phyloP scores from a whole-genome alignment of 1,140 invertebrate species.

The Macrocentrus cingulum region DNA sequence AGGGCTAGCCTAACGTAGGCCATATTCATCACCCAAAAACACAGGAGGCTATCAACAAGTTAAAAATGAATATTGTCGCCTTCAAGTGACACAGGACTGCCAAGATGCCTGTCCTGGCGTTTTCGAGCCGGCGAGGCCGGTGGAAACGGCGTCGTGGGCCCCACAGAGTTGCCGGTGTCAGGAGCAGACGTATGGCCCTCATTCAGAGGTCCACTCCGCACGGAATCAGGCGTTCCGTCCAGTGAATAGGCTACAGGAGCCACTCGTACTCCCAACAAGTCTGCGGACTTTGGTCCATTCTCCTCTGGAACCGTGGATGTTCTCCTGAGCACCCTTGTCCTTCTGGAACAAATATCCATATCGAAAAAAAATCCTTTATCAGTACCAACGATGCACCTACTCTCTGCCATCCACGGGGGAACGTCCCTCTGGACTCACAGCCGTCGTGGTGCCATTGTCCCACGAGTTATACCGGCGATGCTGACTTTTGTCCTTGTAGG shows the following conservation, averaged over 20 bases:
- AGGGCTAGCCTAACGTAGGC: slow-evolving; percentile 23
- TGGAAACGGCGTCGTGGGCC: slow-evolving; percentile 40
- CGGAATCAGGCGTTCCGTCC: slow-evolving; percentile 43
- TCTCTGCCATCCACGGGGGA: slow-evolving; percentile 35
- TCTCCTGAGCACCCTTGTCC: slow-evolving; percentile 35
- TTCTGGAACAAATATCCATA: slow-evolving; percentile 29
- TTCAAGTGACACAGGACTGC: slow-evolving; percentile 42
- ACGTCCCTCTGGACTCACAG: slow-evolving; percentile 39
- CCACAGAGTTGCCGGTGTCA: slow-evolving; percentile 38
- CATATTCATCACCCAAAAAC: slow-evolving; percentile 9
- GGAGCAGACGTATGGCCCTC: slow-evolving; percentile 34
- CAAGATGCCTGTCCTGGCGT: slow-evolving; percentile 35
- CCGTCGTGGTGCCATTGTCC: slow-evolving; percentile 50
- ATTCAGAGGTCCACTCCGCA: slow-evolving; percentile 35
- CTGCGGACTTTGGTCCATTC: slow-evolving; percentile 26
- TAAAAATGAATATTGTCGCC: slow-evolving; percentile 34
- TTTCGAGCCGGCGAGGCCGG: slow-evolving; percentile 29
- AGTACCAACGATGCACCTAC: slow-evolving; percentile 32
- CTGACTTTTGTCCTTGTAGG: slow-evolving; percentile 52
- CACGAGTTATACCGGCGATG: slow-evolving; percentile 54
- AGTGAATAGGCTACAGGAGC: slow-evolving; percentile 30
- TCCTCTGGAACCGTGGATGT: slow-evolving; percentile 48
- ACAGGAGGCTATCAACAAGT: not conserved
- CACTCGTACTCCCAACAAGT: slow-evolving; percentile 28
- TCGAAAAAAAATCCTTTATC: not conserved